Evolutionary conservation across 1,140 invertebrate species (phyloP).

Genomic region (Geopemphigus sp.): DNA sequence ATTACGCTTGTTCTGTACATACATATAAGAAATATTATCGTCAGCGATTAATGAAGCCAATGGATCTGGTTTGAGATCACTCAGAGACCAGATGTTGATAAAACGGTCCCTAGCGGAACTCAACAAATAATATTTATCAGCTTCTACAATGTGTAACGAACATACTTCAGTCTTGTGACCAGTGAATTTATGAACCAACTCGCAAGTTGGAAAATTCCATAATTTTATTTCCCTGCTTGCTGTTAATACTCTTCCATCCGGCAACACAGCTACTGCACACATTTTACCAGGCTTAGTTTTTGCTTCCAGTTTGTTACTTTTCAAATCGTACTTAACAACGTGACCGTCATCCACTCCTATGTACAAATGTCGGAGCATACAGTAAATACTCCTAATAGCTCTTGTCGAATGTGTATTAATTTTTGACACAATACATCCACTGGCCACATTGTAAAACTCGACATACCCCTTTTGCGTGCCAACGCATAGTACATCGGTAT

Average conservation of each 20-base stretch:
- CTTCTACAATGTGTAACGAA: slow-evolving; percentile 34
- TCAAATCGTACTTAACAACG: slow-evolving; percentile 12
- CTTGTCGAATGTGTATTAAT: slow-evolving; percentile 17
- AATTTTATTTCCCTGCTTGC: slow-evolving; percentile 36
- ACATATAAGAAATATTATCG: slow-evolving; percentile 25
- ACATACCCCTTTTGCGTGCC: slow-evolving; percentile 30
- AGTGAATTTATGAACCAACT: slow-evolving; percentile 39
- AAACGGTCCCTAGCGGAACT: slow-evolving; percentile 41
- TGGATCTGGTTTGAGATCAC: slow-evolving; percentile 29
- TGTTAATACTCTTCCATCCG: slow-evolving; percentile 1
- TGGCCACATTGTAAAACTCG: slow-evolving; percentile 36
- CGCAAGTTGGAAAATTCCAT: slow-evolving; percentile 26
- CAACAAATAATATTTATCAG: slow-evolving; percentile 40
- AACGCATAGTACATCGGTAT: slow-evolving; percentile 23
- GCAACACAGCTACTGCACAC: slow-evolving; percentile 5
- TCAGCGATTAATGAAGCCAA: slow-evolving; percentile 31
- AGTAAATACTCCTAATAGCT: slow-evolving; percentile 10
- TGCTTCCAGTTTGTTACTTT: background rate
- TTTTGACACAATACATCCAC: slow-evolving; percentile 31
- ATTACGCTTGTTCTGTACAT: slow-evolving; percentile 26
- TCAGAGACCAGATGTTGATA: slow-evolving; percentile 42
- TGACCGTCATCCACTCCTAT: slow-evolving; percentile 10
- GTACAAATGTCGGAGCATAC: slow-evolving; percentile 6
- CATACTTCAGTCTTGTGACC: slow-evolving; percentile 38
- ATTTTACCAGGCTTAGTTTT: slow-evolving; percentile 26